Conservation (phyloP, 2,113 vertebrate species). For the Ursus arctos region DNA sequence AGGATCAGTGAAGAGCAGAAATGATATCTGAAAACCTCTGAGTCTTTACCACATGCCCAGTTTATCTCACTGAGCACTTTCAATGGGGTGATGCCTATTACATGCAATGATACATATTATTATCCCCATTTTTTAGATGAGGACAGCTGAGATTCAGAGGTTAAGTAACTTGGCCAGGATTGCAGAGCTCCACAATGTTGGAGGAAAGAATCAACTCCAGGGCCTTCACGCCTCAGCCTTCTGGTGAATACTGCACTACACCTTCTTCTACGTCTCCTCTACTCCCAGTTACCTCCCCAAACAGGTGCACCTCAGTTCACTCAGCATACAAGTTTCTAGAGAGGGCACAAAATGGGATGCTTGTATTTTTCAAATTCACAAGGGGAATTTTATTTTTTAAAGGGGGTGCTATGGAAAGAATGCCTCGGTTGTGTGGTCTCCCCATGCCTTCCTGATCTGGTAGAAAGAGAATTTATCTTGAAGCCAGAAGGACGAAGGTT, state of each 20-base stretch:
- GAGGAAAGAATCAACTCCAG: not conserved
- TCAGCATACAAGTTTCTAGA: not conserved
- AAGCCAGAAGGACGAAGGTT: not conserved
- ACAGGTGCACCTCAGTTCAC: not conserved
- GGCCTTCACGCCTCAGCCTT: not conserved
- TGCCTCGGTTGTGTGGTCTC: rapidly evolving
- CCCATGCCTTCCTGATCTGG: rapidly evolving
- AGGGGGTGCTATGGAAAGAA: not conserved
- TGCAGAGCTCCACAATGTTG: not conserved
- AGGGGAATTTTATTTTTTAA: not conserved
- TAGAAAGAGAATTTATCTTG: not conserved
- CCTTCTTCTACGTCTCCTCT: not conserved
- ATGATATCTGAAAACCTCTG: not conserved
- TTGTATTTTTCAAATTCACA: not conserved
- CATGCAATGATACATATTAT: not conserved
- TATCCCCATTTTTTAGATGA: not conserved
- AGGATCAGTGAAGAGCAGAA: not conserved
- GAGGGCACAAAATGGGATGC: not conserved
- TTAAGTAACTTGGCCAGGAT: not conserved
- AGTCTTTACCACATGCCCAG: rapidly evolving
- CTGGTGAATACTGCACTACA: not conserved
- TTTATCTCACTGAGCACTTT: not conserved
- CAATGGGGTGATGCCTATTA: not conserved
- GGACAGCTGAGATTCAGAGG: not conserved
- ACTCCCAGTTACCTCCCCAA: not conserved